Conservation (phyloP, 2,888 invertebrate genomes). For the Drosophila dives region DNA sequence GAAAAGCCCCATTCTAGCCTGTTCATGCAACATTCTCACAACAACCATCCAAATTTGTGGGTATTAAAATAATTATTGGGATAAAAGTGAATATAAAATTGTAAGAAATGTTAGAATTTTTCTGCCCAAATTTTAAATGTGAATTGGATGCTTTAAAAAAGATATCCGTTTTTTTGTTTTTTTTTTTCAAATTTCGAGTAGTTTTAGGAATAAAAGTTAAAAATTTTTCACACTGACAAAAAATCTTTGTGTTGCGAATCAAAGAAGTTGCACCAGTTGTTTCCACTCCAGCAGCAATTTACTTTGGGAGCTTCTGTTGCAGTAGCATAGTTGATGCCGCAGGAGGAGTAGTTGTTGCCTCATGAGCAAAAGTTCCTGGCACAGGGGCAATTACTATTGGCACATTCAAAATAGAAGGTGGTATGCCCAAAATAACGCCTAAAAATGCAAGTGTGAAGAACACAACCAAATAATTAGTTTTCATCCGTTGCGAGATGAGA, state of each 20-base stretch:
- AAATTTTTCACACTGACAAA: constrained; percentile 27
- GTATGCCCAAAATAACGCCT: not conserved
- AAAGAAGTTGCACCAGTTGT: constrained; percentile 35
- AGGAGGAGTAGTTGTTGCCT: not conserved
- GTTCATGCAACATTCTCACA: too few species aligned
- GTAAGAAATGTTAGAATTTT: not conserved
- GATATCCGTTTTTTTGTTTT: not conserved
- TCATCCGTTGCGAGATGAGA: not conserved
- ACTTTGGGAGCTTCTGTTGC: not conserved
- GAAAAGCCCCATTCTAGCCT: constrained; percentile 59
- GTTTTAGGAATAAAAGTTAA: not conserved
- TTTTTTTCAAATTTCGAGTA: not conserved
- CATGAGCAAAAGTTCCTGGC: not conserved
- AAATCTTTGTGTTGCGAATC: not conserved
- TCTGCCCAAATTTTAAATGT: not conserved
- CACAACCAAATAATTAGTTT: constrained; percentile 16
- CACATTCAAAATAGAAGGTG: not conserved
- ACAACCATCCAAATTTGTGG: not conserved
- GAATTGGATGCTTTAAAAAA: not conserved
- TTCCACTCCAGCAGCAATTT: constrained; percentile 35
- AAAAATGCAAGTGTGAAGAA: constrained; percentile 8
- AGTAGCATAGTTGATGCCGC: not conserved
- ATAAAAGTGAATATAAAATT: not conserved
- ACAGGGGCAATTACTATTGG: not conserved
- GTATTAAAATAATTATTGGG: not conserved